Evolutionary conservation across 2,797 vertebrate genomes (phyloP), one percentile per base, ranked within the genome.

Genomic region (Echeneis naucrates): DNA sequence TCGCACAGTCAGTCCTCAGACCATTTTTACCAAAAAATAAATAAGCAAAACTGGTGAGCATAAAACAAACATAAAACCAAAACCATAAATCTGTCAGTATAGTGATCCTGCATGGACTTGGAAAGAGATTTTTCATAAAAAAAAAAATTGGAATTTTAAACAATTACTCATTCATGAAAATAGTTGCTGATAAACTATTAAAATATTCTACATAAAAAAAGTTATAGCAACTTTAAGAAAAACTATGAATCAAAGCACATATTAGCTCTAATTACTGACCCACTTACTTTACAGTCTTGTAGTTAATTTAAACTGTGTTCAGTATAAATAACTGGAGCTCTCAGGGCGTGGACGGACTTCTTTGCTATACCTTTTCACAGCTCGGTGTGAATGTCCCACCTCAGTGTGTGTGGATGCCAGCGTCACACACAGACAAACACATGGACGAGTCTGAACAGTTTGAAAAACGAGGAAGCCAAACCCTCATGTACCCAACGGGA

Each of bases 381-480:
- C 27, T 59, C 5, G n/a, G 9, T 47, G 7, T 55, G 30, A 23
- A 47, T 10, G 13, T 5, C 32, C 23, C 42, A 30, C n/a, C 19
- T 0, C n/a, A 23, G 53, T 17, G 21, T 42, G 17, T 51, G 44
- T 59, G n/a, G 16, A 58, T 30, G 21, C 9, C 12, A 27, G 2
- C 40, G n/a, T 56, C 14, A 21, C 27, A 21, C 13, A 6, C n/a
- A 42, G 11, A 52, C 10, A 37, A 12, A 27, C 60, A 66, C 32
- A 44, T 61, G 33, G 61, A 35, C 45, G n/a, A 26, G 54, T 52
- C 37, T 50, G 47, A 42, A 58, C 8, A 37, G 21, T 64, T 62
- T 53, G 16, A 35, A 59, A 63, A 40, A 40, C 5, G 35, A 44
- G 9, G 38, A 40, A 48, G 63, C 12, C 38, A 54, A 32, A 64